Evolutionary conservation across 2,113 vertebrate genomes (phyloP).

Genomic region (Sinocyclocheilus anophthalmus): DNA sequence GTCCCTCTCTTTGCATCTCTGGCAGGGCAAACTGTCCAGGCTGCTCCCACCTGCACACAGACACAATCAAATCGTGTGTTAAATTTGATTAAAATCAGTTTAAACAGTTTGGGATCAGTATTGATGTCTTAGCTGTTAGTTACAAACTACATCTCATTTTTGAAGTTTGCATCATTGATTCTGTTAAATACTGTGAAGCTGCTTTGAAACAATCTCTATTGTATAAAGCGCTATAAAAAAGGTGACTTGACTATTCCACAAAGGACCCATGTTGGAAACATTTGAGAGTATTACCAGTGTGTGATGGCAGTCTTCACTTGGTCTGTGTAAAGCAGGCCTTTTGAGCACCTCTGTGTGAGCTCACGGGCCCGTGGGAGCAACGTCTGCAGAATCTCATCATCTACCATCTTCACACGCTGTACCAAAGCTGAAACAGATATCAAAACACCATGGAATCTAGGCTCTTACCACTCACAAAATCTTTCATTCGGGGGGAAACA

Average conservation of each 20-base stretch:
- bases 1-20: slow-evolving; percentile 66
- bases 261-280: not conserved
- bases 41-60: slow-evolving; percentile 79
- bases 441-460: not conserved
- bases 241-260: not conserved
- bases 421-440: slow-evolving; percentile 67
- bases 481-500: not conserved
- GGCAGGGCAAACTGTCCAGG: slow-evolving; percentile 76
- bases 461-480: not conserved
- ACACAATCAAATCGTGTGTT: not conserved
- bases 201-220: too few species aligned
- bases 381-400: slow-evolving; percentile 67
- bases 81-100: too few species aligned
- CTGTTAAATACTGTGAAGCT: too few species aligned
- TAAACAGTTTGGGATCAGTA: too few species aligned
- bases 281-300: slow-evolving; percentile 72
- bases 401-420: slow-evolving; percentile 65
- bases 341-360: slow-evolving; percentile 65
- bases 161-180: too few species aligned
- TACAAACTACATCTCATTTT: too few species aligned
- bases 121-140: too few species aligned
- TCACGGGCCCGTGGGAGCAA: slow-evolving; percentile 70
- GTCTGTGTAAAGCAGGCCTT: slow-evolving; percentile 64
- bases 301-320: slow-evolving; percentile 71
- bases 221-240: too few species aligned